phyloP scores from a whole-genome alignment of 1,140 invertebrate species.

The Hypsibius dujardini region DNA sequence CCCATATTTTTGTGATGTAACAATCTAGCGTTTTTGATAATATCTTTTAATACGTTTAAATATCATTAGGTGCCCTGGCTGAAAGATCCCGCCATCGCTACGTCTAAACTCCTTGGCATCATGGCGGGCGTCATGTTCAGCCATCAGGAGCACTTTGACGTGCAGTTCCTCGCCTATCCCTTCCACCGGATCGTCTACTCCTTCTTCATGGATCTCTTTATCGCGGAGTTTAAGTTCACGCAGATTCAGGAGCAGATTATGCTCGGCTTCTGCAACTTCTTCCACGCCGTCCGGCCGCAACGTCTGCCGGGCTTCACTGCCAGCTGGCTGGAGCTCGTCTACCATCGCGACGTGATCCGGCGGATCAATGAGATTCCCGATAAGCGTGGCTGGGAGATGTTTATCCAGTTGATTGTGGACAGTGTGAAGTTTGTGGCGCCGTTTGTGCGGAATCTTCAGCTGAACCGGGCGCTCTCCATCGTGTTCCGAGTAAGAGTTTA shows the following conservation, averaged over 20 bases:
- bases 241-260: conserved; percentile 41
- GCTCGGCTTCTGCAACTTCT: conserved; percentile 72
- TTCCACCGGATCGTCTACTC: conserved; percentile 62
- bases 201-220: conserved; percentile 16
- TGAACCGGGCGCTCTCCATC: conserved; percentile 73
- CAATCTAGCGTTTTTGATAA: no score
- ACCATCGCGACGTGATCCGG: conserved; percentile 86
- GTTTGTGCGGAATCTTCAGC: conserved; percentile 84
- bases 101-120: conserved; percentile 49
- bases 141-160: conserved; percentile 67
- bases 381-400: conserved; percentile 39
- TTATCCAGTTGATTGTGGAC: conserved; percentile 70
- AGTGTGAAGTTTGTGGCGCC: conserved; percentile 90
- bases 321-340: conserved; percentile 91
- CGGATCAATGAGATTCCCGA: conserved; percentile 41
- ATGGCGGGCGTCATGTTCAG: conserved; percentile 80
- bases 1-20: no score
- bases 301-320: conserved; percentile 91
- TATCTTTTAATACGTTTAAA: no score
- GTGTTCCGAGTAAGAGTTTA: conserved; percentile 51
- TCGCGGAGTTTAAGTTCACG: conserved; percentile 2
- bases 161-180: conserved; percentile 85
- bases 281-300: conserved; percentile 76
- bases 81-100: not conserved
- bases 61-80: not conserved